These are phyloP conservation scores for Leptoteleia sp. DNA, from an alignment of 1,140 invertebrate species.

Conservation along the genomic window DNA sequence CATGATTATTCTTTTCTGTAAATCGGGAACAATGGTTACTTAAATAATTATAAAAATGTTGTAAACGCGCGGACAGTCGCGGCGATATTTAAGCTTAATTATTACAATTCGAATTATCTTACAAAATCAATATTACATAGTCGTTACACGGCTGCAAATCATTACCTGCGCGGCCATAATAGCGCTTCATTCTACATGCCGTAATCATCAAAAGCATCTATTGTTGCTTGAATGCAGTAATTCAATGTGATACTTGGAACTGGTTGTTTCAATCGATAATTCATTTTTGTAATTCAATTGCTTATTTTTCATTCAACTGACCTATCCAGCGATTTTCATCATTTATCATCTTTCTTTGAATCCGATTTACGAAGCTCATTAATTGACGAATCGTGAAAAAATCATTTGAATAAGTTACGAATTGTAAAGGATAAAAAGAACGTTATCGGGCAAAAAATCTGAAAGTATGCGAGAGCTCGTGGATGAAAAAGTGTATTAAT, in stretches of 20 bases:
- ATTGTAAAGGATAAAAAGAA: slow-evolving; percentile 6
- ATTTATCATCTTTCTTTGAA: slow-evolving; percentile 40
- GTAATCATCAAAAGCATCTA: slow-evolving; percentile 58
- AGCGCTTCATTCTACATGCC: slow-evolving; percentile 41
- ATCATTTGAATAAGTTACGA: slow-evolving; percentile 25
- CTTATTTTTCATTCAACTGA: slow-evolving; percentile 48
- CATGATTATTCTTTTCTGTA: background rate
- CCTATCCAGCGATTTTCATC: slow-evolving; percentile 36
- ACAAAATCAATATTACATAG: slow-evolving; percentile 22
- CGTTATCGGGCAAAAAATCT: slow-evolving; percentile 25
- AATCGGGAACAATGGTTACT: background rate
- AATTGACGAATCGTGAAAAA: slow-evolving; percentile 36
- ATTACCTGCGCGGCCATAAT: slow-evolving; percentile 42
- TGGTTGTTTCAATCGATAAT: slow-evolving; percentile 49
- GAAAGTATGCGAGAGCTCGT: slow-evolving; percentile 13
- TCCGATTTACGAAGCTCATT: slow-evolving; percentile 10
- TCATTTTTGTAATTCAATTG: slow-evolving; percentile 55
- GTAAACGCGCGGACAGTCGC: background rate
- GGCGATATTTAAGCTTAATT: slow-evolving; percentile 19
- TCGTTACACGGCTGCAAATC: slow-evolving; percentile 34
- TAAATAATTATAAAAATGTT: too few relatives aligned
- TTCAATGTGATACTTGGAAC: slow-evolving; percentile 55
- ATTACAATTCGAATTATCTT: slow-evolving; percentile 9
- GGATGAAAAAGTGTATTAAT: slow-evolving; percentile 7
- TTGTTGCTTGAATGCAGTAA: slow-evolving; percentile 53